These are phyloP conservation scores for Athalia cordata DNA, from an alignment of 2,888 invertebrate genomes.

Conservation along the genomic window DNA sequence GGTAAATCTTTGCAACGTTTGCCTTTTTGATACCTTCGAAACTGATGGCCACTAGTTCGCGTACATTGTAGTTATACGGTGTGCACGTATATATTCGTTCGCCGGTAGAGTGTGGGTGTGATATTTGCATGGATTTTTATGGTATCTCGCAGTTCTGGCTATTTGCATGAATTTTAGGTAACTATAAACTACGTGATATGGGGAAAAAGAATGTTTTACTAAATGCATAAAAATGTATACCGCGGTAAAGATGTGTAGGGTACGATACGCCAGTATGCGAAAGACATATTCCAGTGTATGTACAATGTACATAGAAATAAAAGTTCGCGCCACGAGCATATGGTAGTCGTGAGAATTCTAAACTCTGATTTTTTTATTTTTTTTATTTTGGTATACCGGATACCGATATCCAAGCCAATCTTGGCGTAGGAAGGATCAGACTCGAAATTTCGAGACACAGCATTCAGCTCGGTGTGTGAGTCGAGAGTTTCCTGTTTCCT, in stretches of 20 bases:
- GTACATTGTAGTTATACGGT: too few relatives aligned
- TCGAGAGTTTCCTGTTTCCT: conserved; percentile 10
- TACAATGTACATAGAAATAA: too few relatives aligned
- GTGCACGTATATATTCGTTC: not conserved
- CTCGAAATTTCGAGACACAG: conserved; percentile 6
- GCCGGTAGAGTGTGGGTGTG: not conserved
- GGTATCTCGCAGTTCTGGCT: conserved; percentile 16
- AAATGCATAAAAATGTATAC: not conserved
- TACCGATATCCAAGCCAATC: not conserved
- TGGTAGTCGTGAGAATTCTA: too few relatives aligned
- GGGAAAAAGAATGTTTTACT: conserved; percentile 25
- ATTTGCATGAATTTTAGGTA: conserved; percentile 29
- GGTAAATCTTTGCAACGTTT: not conserved
- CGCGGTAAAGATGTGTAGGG: too few relatives aligned
- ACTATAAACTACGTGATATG: conserved; percentile 17
- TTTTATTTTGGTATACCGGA: not conserved
- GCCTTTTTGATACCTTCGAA: not conserved
- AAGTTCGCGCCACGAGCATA: too few relatives aligned
- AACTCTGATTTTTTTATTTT: not conserved
- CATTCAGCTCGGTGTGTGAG: conserved; percentile 4
- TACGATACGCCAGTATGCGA: too few relatives aligned
- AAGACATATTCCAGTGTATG: too few relatives aligned
- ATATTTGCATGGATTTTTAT: conserved; percentile 10
- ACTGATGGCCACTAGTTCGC: conserved; percentile 3
- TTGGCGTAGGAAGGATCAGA: not conserved